Percentiles rank a stretch among this genome's conserved stretches.
These are phyloP conservation scores for Lasiommata megera DNA, from an alignment of 2,888 invertebrate species.

Conservation along the genomic window DNA sequence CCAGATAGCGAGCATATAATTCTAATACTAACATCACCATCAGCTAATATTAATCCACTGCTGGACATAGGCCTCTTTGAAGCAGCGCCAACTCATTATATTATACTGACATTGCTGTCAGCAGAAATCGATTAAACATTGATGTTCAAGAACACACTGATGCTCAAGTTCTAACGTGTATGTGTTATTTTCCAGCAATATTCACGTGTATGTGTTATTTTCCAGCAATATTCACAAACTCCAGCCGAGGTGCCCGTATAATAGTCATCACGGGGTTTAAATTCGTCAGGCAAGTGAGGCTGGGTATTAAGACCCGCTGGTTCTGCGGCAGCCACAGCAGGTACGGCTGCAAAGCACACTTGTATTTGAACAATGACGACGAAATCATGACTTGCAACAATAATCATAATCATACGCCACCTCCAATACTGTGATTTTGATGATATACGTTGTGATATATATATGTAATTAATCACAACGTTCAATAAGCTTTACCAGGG, in stretches of 20 bases:
- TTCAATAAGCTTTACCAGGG: background rate
- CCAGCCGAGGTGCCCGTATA: conserved; percentile 32
- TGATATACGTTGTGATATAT: too few species aligned
- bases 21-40: too few species aligned
- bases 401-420: conserved; percentile 16
- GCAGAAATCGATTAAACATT: too few species aligned
- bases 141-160: too few species aligned
- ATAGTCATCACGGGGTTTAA: conserved; percentile 29
- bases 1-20: too few species aligned
- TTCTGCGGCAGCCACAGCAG: conserved; percentile 30
- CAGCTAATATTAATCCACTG: too few species aligned
- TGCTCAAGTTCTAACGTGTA: too few species aligned
- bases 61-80: too few species aligned
- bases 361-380: conserved; percentile 25
- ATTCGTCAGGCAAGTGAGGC: conserved; percentile 28
- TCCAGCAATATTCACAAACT: conserved; percentile 27
- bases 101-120: too few species aligned
- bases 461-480: background rate
- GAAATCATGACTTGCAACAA: background rate
- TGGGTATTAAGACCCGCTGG: conserved; percentile 31
- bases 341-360: conserved; percentile 30
- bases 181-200: too few species aligned
- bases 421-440: background rate
- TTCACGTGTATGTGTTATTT: background rate
- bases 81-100: too few species aligned